These are phyloP conservation scores for Neodon shergylaensis DNA, from an alignment of 2,113 vertebrate genomes.

Conservation along the genomic window DNA sequence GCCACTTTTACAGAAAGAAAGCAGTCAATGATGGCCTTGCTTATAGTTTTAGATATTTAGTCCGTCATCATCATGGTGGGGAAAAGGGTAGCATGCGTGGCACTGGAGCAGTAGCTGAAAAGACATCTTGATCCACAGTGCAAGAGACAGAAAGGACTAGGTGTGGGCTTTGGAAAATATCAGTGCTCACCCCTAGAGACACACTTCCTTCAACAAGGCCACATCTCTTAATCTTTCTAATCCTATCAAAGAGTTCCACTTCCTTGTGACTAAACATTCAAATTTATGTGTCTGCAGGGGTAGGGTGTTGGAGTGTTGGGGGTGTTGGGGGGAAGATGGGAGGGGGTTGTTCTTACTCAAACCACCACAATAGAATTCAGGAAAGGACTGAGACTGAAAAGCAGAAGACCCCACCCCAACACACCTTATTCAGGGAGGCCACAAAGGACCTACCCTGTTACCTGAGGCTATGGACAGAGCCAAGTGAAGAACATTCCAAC, in stretches of 20 bases:
- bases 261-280: neutral
- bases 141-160: neutral
- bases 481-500: neutral
- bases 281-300: too few relatives aligned
- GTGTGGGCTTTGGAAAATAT: neutral
- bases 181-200: neutral
- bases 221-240: neutral
- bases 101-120: neutral
- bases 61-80: neutral
- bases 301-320: too few relatives aligned
- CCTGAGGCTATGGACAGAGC: neutral
- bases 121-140: neutral
- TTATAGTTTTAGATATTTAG: neutral
- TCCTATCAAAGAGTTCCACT: neutral
- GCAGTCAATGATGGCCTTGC: neutral
- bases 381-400: neutral
- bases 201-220: neutral
- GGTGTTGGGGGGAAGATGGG: too few relatives aligned
- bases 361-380: neutral
- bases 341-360: too few relatives aligned
- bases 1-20: neutral
- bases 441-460: neutral
- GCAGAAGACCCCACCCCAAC: neutral
- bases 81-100: neutral
- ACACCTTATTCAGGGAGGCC: neutral